phyloP scores from a whole-genome alignment of 2,888 invertebrate genomes.

The Lepidochitona cinerea region DNA sequence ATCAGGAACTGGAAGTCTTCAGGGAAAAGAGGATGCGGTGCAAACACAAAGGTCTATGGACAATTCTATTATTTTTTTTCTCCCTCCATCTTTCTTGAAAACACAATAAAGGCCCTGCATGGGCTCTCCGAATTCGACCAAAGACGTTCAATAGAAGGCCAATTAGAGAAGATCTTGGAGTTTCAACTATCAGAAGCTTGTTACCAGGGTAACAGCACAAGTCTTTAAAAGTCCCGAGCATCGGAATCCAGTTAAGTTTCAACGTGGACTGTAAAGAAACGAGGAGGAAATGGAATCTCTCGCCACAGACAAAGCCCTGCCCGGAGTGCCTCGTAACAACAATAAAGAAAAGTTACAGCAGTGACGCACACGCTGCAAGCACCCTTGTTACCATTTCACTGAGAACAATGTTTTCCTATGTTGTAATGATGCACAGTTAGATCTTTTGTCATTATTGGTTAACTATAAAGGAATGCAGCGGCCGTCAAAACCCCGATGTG shows the following conservation, averaged over 20 bases:
- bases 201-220: constrained; percentile 35
- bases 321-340: constrained; percentile 18
- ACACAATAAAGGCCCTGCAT: background rate
- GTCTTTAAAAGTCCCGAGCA: constrained; percentile 11
- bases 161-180: constrained; percentile 5
- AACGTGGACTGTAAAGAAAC: constrained; percentile 31
- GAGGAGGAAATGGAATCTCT: constrained; percentile 35
- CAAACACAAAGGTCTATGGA: background rate
- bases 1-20: background rate
- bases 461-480: background rate
- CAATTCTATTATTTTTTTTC: background rate
- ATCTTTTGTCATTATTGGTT: constrained; percentile 1
- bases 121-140: background rate
- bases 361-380: background rate
- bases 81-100: background rate
- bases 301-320: constrained; percentile 30
- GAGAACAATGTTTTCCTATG: no score
- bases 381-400: background rate
- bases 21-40: background rate
- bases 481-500: background rate
- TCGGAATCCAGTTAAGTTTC: constrained; percentile 29
- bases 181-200: constrained; percentile 8
- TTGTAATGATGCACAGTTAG: no score
- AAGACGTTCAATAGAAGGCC: constrained; percentile 5
- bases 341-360: constrained; percentile 9